Conservation (phyloP, 2,113 vertebrate species). For the Actenoides lindsayi region DNA sequence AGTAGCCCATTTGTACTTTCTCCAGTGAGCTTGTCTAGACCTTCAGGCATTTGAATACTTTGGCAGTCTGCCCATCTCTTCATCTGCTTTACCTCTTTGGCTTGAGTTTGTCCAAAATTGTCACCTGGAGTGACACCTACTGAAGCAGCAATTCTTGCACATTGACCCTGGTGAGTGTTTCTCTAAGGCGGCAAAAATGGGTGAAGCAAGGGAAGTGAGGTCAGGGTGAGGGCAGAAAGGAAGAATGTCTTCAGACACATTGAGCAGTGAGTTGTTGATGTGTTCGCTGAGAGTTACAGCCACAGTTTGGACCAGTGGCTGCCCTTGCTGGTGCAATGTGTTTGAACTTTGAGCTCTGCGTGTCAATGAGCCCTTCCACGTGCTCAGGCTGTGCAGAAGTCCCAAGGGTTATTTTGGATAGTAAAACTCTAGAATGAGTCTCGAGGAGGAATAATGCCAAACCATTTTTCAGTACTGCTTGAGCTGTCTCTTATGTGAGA, state of each 20-base stretch:
- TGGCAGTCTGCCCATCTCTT: background rate
- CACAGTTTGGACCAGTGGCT: background rate
- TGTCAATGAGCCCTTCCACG: background rate
- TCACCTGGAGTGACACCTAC: background rate
- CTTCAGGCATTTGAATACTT: background rate
- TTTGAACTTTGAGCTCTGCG: background rate
- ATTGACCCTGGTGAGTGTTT: background rate
- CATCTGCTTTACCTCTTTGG: background rate
- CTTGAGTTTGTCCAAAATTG: background rate
- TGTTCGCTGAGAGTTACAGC: background rate
- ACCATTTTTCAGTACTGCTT: background rate
- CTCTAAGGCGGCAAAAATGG: background rate
- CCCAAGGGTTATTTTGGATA: background rate
- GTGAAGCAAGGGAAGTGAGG: background rate
- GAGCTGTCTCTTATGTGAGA: background rate
- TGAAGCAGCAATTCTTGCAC: background rate
- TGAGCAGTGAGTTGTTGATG: background rate
- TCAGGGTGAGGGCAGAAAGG: background rate
- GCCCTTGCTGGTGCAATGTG: background rate
- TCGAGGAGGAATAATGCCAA: background rate
- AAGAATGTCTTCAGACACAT: background rate
- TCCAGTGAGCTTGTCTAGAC: background rate
- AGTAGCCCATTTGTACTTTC: background rate
- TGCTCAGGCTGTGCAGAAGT: background rate
- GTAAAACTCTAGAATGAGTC: background rate